A percentile compares a stretch with the other conserved stretches of the same genome.
Conservation (phyloP, 2,113 vertebrate genomes). For the Hippocampus guttulatus region DNA sequence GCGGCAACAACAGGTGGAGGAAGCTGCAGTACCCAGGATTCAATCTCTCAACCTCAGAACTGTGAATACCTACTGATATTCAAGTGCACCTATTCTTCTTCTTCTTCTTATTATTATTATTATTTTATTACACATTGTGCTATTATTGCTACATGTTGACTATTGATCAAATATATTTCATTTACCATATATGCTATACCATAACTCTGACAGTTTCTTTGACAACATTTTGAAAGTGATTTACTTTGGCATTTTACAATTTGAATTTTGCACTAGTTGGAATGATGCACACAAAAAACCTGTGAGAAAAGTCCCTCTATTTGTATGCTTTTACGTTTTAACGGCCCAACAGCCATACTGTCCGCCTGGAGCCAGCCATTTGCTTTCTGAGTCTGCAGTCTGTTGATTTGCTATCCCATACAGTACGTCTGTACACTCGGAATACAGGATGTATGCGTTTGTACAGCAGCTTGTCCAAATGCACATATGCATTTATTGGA, state of each 20-base stretch:
- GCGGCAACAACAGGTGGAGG: too few relatives aligned
- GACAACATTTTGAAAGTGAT: neutral
- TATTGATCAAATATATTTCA: too few relatives aligned
- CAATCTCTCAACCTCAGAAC: too few relatives aligned
- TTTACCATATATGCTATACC: neutral
- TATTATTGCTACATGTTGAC: too few relatives aligned
- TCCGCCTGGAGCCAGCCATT: slow-evolving; percentile 56
- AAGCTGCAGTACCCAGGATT: too few relatives aligned
- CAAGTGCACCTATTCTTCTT: too few relatives aligned
- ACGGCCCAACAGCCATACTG: slow-evolving; percentile 35
- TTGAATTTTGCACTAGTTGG: neutral
- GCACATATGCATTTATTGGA: neutral
- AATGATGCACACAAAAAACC: neutral
- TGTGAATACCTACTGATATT: too few relatives aligned
- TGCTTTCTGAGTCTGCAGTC: slow-evolving; percentile 39
- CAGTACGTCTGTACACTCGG: slow-evolving; percentile 7
- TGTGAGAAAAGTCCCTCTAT: slow-evolving; percentile 4
- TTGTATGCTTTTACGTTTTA: slow-evolving; percentile 33
- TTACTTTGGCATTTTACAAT: neutral
- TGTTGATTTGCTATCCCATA: slow-evolving; percentile 39
- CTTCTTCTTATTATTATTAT: neutral
- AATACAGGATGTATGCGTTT: slow-evolving; percentile 3
- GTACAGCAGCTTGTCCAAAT: slow-evolving; percentile 18
- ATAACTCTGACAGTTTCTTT: neutral
- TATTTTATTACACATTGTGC: neutral